Base-by-base conservation (phyloP, 1,140 invertebrate species). In the Halesus radiatus region DNA sequence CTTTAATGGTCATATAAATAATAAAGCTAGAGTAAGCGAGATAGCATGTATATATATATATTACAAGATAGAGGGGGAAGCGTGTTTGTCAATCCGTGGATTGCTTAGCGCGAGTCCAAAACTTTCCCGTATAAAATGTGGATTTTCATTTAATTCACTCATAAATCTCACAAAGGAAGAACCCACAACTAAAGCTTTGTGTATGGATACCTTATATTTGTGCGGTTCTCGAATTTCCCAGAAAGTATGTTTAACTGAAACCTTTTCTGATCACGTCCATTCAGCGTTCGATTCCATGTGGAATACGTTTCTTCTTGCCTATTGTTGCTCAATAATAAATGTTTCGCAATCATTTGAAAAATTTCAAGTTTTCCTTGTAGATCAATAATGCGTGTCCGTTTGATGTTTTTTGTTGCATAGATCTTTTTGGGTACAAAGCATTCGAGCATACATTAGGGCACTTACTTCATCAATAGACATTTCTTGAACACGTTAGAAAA, bases 241-340 rank as follows among this genome's bases (percentile, higher is more conserved):
- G 75, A 80, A 80, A 80, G 81, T 82, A 79, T 82, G 81, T 76
- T 82, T 82, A 82, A 82, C 78, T 82, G 79, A 83, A 81, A 83
- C 76, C 79, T 80, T 83, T 83, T 83, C 82, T 80, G 82, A 83
- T 83, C 82, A 83, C 82, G 82, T 83, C 76, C 79, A 79, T 83
- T 80, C 82, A 82, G 78, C 81, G 50, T 80, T 81, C 73, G 82
- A 83, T 80, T 78, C 73, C 72, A 68, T 68, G 80, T 62, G 80
- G 80, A 81, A 81, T 81, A 78, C 75, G 80, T 73, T 78, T 81
- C 60, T 68, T 73, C 58, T 72, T 54, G 20, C 54, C 66, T 53
- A 75, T 79, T 79, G 70, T 79, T 62, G 58, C 70, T 62, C 50
- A 74, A 79, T 79, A 74, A 79, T 75, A 64, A 74, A 74, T 74